Evolutionary conservation across 2,888 invertebrate species (phyloP).

Genomic region (Apomyelois bistriatella): DNA sequence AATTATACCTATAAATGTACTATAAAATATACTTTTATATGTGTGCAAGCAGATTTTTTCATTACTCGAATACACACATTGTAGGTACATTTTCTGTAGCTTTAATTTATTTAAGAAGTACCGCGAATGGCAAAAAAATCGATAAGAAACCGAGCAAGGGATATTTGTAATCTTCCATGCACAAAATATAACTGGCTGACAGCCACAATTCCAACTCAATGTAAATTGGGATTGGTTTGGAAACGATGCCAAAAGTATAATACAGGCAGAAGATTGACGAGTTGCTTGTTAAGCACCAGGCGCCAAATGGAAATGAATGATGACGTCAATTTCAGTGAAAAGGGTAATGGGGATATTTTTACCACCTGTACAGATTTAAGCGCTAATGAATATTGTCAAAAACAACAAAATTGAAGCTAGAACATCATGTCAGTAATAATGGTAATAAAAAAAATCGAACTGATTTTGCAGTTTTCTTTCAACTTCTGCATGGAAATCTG

Average conservation of each 20-base stretch:
- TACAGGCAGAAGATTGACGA: conserved; percentile 54
- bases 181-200: conserved; percentile 57
- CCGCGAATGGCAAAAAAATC: too few species aligned
- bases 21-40: too few species aligned
- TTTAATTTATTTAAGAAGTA: too few species aligned
- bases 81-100: too few species aligned
- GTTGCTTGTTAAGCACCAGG: conserved; percentile 51
- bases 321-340: conserved; percentile 20
- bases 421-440: too few species aligned
- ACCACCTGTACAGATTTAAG: conserved; percentile 6
- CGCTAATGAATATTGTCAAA: background rate
- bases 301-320: conserved; percentile 32
- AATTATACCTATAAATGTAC: too few species aligned
- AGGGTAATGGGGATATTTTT: conserved; percentile 9
- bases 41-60: too few species aligned
- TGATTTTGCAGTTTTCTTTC: too few species aligned
- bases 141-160: too few species aligned
- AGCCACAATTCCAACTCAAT: conserved; percentile 50
- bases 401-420: background rate
- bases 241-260: conserved; percentile 60
- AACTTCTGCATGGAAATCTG: too few species aligned
- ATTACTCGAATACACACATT: too few species aligned
- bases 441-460: too few species aligned
- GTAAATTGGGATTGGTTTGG: conserved; percentile 42
- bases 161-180: conserved; percentile 38